These are phyloP conservation scores for Manis crassicaudata DNA, from an alignment of 2,797 vertebrate genomes.

Conservation along the genomic window DNA sequence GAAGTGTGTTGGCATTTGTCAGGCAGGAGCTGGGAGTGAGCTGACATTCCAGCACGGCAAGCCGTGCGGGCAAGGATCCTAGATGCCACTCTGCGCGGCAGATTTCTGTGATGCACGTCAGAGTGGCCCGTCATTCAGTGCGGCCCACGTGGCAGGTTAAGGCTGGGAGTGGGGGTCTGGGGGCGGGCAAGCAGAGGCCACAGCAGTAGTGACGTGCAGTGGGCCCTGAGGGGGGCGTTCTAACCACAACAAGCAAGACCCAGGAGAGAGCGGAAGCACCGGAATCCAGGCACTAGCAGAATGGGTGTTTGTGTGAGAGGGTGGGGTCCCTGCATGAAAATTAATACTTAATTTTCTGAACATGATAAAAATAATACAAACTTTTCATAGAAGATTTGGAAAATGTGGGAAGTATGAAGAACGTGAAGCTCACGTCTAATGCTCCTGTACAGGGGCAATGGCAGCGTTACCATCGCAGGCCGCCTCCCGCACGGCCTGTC, in stretches of 20 bases:
- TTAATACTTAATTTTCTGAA: not conserved
- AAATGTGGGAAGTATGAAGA: not conserved
- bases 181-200: too few relatives aligned
- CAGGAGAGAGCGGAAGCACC: not conserved
- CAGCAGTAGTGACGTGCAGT: too few relatives aligned
- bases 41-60: too few relatives aligned
- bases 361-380: not conserved
- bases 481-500: not conserved
- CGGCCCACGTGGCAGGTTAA: fast-evolving
- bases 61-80: not conserved
- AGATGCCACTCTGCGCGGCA: not conserved
- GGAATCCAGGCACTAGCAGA: not conserved
- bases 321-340: not conserved
- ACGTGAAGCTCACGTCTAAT: not conserved
- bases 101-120: not conserved
- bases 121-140: not conserved
- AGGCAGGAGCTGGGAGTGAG: not conserved
- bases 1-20: too few relatives aligned
- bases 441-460: not conserved
- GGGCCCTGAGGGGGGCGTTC: too few relatives aligned
- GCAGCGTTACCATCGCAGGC: not conserved
- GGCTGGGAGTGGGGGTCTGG: not conserved
- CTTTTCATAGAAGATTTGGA: not conserved
- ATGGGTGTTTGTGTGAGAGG: not conserved
- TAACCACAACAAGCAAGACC: not conserved